Evolutionary conservation across 2,113 vertebrate species (phyloP).

Genomic region (Hepsetus odoe): DNA sequence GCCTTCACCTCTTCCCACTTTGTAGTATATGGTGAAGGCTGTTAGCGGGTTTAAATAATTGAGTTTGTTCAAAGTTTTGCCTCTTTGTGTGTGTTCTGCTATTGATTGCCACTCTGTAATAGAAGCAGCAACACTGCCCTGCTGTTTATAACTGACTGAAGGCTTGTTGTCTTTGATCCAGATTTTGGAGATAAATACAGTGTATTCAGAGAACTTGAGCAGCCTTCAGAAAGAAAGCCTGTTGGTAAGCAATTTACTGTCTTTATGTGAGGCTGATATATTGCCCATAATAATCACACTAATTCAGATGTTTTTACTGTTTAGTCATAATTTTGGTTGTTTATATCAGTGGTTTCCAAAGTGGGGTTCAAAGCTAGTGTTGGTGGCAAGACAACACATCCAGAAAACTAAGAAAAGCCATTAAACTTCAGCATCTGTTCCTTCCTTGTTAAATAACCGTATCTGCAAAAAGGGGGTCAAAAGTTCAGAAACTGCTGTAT

Average conservation of each 20-base stretch:
- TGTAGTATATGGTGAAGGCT: no score
- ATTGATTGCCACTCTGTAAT: neutral
- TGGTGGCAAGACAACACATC: no score
- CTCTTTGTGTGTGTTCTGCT: neutral
- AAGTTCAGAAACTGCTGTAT: no score
- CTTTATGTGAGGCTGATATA: neutral
- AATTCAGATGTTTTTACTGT: neutral
- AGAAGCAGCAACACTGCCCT: neutral
- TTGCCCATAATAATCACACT: neutral
- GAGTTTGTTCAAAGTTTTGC: neutral
- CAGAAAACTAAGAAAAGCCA: no score
- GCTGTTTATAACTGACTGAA: neutral
- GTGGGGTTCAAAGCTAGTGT: no score
- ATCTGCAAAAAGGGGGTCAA: no score
- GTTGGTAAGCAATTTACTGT: constrained; percentile 79
- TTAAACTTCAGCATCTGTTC: no score
- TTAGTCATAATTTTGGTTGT: neutral
- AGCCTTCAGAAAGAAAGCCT: constrained; percentile 84
- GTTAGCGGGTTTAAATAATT: no score
- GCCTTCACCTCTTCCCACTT: no score
- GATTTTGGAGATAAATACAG: constrained; percentile 93
- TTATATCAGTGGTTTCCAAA: no score
- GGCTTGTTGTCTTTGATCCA: constrained; percentile 59
- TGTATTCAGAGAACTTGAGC: constrained; percentile 91
- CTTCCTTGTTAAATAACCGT: no score